Base-by-base conservation (phyloP, 2,888 invertebrate genomes). In the Yponomeuta malinellus region DNA sequence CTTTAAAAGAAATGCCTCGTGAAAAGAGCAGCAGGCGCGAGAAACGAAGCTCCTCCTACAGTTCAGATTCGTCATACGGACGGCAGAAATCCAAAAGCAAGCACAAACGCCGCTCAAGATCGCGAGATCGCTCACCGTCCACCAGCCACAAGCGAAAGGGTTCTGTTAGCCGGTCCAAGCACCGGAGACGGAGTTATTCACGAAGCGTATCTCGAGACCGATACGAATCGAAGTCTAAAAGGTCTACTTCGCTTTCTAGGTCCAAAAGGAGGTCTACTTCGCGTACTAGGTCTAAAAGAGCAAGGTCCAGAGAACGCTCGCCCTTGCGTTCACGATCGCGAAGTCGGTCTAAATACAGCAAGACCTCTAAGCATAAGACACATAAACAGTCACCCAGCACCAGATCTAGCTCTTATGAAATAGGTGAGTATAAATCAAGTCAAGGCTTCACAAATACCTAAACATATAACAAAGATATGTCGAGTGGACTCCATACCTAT, bases 61-160 rank as follows among this genome's bases (percentile, higher is more conserved):
- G 89, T 76, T 91, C 92, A 0, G 90, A 87, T 63, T 89, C 91
- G 2, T 92, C 92, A 5, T 85, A 88, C 75, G 90, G 90, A 65
- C 78, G 85, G 37, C 90, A 87, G 74, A 91, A 88, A 76, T 80
- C 83, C 1, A 91, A 87, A 78, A 87, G 82, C 74, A 89, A 89
- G 76, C 84, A 87, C 74, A 89, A 83, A 78, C 82, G 83, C 70
- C 85, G 87, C 66, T 89, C 91, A 0, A 31, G 68, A 31, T 68
- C 68, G 29, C 23, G 68, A 15, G 68, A 68, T 29, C 68, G 87
- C 70, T 90, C 89, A 0, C 88, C 84, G 74, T 83, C 89, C 1
- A 87, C 81, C 70, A 86, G 83, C 75, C 78, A 83, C 72, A 84
- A 81, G 76, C 81, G 84, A 74, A 88, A 80, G 73, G 84, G 88